Evolutionary conservation across 2,113 vertebrate species (phyloP), one percentile per base, ranked within the genome.

Genomic region (Shinisaurus crocodilurus): DNA sequence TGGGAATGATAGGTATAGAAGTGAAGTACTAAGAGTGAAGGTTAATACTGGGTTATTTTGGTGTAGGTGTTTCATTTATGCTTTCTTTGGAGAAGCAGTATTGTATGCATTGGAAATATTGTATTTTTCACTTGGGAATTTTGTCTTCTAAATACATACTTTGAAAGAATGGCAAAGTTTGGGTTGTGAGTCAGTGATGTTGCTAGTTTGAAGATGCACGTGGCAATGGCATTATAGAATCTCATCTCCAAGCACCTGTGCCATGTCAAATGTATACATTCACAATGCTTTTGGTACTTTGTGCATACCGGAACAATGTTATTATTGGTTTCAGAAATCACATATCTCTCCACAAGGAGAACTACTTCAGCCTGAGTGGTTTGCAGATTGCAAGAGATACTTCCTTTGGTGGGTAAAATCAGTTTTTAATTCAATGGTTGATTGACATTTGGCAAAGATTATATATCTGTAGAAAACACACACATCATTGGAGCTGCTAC

Each of bases 401-500:
- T 69, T 67, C 40, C 43, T 67, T 45, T 69, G 45, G 27, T 69
- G 29, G 27, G 32, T 85, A 85, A 85, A 85, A 85, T 48, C 6
- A 69, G 40, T 45, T 67, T 69, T 45, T 69, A 85, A 85, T 85
- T 85, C 43, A 32, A 69, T 85, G 43, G 83, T 85, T 70, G 43
- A 70, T 70, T 70, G 83, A 70, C 65, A 23, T 45, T 85, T 70
- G 83, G 83, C 65, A 48, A 70, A 45, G 27, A 70, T n/a, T 27
- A 85, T 70, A 85, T 34, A 50, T 43, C 69, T 70, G 18, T 67
- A 50, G 48, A 70, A 34, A 70, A 85, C 13, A 54, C 32, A 40
- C 50, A 67, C 6, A 85, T 40, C 69, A 45, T 69, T 69, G 37
- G 82, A 69, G 4, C 40, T 45, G 37, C 63, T 84, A 45, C 69